These are phyloP conservation scores for Macrosoma leucophasiata DNA, from an alignment of 2,888 invertebrate species.

Conservation along the genomic window DNA sequence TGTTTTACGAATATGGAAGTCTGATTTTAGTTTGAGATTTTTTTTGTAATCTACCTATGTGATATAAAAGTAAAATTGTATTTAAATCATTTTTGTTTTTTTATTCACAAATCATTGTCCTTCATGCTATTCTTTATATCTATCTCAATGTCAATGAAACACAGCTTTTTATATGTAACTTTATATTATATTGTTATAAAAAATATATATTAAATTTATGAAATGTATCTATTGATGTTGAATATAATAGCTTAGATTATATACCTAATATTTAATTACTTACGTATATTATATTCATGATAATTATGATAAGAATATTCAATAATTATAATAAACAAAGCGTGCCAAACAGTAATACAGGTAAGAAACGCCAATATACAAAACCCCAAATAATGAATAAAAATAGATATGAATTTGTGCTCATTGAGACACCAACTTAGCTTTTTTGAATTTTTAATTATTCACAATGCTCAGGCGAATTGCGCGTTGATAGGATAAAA, in stretches of 20 bases:
- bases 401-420: conserved; percentile 9
- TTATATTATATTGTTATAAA: conserved; percentile 39
- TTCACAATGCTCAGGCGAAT: too few species aligned
- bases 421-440: too few species aligned
- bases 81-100: conserved; percentile 49
- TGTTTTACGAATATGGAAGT: conserved; percentile 35
- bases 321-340: conserved; percentile 26
- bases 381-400: too few species aligned
- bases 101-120: conserved; percentile 44
- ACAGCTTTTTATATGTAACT: conserved; percentile 47
- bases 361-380: conserved; percentile 50
- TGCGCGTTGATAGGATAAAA: too few species aligned
- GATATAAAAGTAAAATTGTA: conserved; percentile 60
- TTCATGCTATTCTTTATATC: conserved; percentile 37
- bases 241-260: conserved; percentile 39
- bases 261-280: conserved; percentile 31
- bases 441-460: too few species aligned
- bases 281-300: conserved; percentile 22
- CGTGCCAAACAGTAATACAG: conserved; percentile 67
- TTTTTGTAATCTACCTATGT: conserved; percentile 64
- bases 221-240: conserved; percentile 41
- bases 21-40: conserved; percentile 59
- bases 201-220: conserved; percentile 39
- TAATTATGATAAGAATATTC: conserved; percentile 26
- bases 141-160: conserved; percentile 46